A percentile compares a stretch with the other conserved stretches of the same genome.
These are phyloP conservation scores for Cassiopea andromeda DNA, from an alignment of 30 jellyfish, hydroid and myxozoan genomes.

Conservation along the genomic window DNA sequence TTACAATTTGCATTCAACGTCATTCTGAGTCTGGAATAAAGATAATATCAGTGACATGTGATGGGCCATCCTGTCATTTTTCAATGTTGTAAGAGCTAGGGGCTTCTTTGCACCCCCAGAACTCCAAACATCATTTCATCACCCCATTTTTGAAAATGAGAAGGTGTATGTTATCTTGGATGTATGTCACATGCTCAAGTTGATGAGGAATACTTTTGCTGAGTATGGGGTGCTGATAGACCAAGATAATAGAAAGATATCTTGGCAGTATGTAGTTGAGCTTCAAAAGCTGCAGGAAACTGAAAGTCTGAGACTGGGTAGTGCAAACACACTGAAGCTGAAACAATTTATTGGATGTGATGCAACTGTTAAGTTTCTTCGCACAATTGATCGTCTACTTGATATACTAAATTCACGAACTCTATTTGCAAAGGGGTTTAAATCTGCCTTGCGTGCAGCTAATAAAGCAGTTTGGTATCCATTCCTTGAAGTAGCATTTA, in stretches of 20 bases:
- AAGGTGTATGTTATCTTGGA: constrained; percentile 53
- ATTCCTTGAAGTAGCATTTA: constrained; percentile 42
- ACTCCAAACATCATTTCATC: constrained; percentile 37
- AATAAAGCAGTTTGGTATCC: constrained; percentile 58
- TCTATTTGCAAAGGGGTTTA: constrained; percentile 79
- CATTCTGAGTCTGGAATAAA: too few relatives aligned
- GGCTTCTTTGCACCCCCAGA: constrained; percentile 34
- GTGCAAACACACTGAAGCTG: constrained; percentile 49
- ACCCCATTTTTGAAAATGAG: constrained; percentile 22
- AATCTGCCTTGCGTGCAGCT: constrained; percentile 65
- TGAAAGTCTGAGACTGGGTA: constrained; percentile 64
- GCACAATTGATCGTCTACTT: constrained; percentile 49
- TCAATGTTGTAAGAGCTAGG: constrained; percentile 35
- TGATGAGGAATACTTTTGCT: not conserved
- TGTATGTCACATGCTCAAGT: constrained; percentile 83
- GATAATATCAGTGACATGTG: not conserved
- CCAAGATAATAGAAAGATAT: constrained; percentile 12
- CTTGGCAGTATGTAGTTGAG: constrained; percentile 42
- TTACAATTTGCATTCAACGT: too few relatives aligned
- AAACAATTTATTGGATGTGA: constrained; percentile 60
- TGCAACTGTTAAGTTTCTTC: constrained; percentile 60
- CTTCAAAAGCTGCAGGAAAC: constrained; percentile 45
- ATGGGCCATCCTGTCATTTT: too few relatives aligned
- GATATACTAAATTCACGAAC: constrained; percentile 72
- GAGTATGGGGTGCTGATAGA: too few relatives aligned